Evolutionary conservation across 2,888 invertebrate species (phyloP).

Genomic region (Thera obeliscata): DNA sequence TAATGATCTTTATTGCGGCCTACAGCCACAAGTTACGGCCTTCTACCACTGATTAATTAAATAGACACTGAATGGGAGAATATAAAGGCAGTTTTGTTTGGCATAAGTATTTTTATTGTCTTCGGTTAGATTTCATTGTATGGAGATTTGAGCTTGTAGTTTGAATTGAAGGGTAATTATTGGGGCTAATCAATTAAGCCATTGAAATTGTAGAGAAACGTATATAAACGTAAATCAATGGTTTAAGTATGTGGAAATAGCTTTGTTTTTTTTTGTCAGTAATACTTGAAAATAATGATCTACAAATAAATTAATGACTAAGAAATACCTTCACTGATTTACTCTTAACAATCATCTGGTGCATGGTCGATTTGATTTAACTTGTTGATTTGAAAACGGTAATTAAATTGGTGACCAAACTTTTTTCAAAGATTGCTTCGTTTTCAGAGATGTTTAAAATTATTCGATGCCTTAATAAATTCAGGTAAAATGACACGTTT

Average conservation of each 20-base stretch:
- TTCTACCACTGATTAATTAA: conserved; percentile 70
- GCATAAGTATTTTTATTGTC: conserved; percentile 15
- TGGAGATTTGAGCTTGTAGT: conserved; percentile 19
- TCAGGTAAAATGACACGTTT: neutral
- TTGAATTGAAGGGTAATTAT: conserved; percentile 5
- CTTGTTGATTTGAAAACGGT: too few relatives aligned
- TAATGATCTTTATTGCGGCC: conserved; percentile 73
- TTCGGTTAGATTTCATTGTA: conserved; percentile 21
- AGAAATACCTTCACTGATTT: too few relatives aligned
- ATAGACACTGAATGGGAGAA: conserved; percentile 65
- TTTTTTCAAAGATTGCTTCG: too few relatives aligned
- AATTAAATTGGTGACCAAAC: too few relatives aligned
- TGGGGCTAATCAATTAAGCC: neutral
- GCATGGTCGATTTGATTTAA: too few relatives aligned
- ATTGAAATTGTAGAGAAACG: neutral
- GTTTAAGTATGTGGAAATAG: too few relatives aligned
- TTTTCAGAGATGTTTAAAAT: too few relatives aligned
- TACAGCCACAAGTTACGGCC: conserved; percentile 66
- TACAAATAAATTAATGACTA: too few relatives aligned
- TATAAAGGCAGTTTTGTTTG: conserved; percentile 20
- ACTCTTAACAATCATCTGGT: too few relatives aligned
- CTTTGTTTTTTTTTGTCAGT: too few relatives aligned
- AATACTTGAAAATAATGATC: too few relatives aligned
- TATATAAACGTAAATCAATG: neutral
- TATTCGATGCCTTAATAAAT: too few relatives aligned